These are phyloP conservation scores for Parapristionchus giblindavisi DNA, from an alignment of 2,888 invertebrate genomes.

Conservation along the genomic window DNA sequence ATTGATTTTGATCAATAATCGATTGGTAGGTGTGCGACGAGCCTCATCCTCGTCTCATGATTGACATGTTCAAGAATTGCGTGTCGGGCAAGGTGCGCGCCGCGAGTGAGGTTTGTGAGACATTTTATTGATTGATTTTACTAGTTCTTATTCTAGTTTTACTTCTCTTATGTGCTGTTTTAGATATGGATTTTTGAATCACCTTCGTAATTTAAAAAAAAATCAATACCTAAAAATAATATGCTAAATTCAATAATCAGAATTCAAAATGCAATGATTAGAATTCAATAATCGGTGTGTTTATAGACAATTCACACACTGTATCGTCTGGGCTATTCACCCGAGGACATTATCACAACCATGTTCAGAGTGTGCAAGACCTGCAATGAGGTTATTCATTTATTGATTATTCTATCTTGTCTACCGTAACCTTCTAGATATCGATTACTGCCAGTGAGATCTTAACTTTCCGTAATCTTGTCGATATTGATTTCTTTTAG, in stretches of 20 bases:
- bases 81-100: constrained; percentile 77
- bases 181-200: too few species aligned
- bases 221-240: too few species aligned
- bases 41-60: constrained; percentile 92
- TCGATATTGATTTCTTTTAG: too few species aligned
- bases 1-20: too few species aligned
- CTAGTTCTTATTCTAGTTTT: not conserved
- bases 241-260: too few species aligned
- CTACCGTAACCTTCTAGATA: too few species aligned
- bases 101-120: constrained; percentile 77
- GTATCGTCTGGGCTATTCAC: constrained; percentile 84
- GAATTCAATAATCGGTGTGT: not conserved
- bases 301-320: constrained; percentile 34
- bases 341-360: constrained; percentile 94
- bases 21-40: constrained; percentile 98
- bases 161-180: not conserved
- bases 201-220: too few species aligned
- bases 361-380: constrained; percentile 92
- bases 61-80: constrained; percentile 88
- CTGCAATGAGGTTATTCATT: constrained; percentile 73
- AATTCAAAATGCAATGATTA: too few species aligned
- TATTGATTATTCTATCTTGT: too few species aligned
- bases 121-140: not conserved
- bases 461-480: too few species aligned
- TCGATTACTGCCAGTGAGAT: too few species aligned